phyloP scores from a whole-genome alignment of 2,888 invertebrate species.

The Eupeodes latifasciatus region DNA sequence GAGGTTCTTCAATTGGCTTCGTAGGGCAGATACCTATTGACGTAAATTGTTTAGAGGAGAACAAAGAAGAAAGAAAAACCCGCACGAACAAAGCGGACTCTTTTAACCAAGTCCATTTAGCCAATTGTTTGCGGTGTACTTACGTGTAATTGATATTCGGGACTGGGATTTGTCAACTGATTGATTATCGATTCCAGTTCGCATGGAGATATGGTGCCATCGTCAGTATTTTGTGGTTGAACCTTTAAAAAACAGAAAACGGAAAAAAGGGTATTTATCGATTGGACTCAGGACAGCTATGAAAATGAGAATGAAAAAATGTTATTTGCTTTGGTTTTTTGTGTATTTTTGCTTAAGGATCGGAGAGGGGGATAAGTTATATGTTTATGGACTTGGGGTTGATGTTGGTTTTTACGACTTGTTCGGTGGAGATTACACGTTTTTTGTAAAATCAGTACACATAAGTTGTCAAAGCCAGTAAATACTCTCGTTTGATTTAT shows the following conservation, averaged over 20 bases:
- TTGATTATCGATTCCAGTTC: constrained; percentile 83
- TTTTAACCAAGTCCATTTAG: not conserved
- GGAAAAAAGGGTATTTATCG: constrained; percentile 28
- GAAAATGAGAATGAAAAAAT: not conserved
- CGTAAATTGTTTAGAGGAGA: constrained; percentile 74
- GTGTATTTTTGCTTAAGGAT: not conserved
- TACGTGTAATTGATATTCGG: constrained; percentile 84
- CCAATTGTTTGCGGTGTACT: constrained; percentile 77
- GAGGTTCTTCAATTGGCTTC: constrained; percentile 81
- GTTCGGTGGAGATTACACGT: constrained; percentile 47
- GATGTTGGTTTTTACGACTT: not conserved
- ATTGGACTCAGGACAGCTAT: constrained; percentile 17
- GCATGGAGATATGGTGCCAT: constrained; percentile 82
- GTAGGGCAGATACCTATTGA: constrained; percentile 81
- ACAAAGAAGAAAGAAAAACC: constrained; percentile 57
- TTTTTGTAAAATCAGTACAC: constrained; percentile 22
- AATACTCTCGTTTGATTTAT: constrained; percentile 41
- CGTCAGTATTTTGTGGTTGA: constrained; percentile 81
- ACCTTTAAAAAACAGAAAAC: constrained; percentile 78
- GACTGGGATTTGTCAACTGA: constrained; percentile 83
- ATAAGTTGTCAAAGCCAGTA: constrained; percentile 13
- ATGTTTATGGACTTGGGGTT: constrained; percentile 21
- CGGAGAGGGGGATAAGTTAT: constrained; percentile 7
- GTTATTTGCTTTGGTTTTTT: constrained; percentile 18
- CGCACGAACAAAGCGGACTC: constrained; percentile 77